Percentiles rank a stretch among this genome's conserved stretches.
Conservation (phyloP, 2,113 vertebrate genomes). For the Oncorhynchus keta region DNA sequence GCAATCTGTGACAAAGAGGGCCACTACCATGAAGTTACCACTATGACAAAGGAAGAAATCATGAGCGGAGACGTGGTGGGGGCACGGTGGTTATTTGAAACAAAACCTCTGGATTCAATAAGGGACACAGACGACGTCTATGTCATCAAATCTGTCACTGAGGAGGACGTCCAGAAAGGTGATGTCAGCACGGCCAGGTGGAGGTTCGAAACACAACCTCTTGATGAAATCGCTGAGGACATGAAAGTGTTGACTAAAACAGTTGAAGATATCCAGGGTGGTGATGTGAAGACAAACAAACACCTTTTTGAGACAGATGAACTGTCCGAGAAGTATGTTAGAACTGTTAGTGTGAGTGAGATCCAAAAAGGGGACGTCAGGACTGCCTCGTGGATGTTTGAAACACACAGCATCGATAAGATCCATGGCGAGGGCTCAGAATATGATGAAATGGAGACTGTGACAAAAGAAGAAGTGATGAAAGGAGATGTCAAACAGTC, state of each 20-base stretch:
- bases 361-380: constrained; percentile 87
- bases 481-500: constrained; percentile 89
- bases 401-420: constrained; percentile 84
- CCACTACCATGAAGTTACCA: constrained; percentile 89
- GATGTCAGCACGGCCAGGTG: constrained; percentile 85
- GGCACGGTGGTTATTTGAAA: constrained; percentile 91
- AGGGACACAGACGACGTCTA: constrained; percentile 84
- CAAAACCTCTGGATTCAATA: constrained; percentile 87
- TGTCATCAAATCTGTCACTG: constrained; percentile 88
- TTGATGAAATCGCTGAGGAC: constrained; percentile 84
- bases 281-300: constrained; percentile 81
- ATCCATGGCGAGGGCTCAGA: constrained; percentile 76
- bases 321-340: constrained; percentile 71
- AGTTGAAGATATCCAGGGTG: constrained; percentile 77
- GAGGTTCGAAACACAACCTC: constrained; percentile 88
- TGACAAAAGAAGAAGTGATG: constrained; percentile 83
- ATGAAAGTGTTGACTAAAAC: constrained; percentile 74
- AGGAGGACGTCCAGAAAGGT: constrained; percentile 87
- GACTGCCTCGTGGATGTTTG: constrained; percentile 90
- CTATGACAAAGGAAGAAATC: constrained; percentile 90
- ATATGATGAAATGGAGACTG: constrained; percentile 79
- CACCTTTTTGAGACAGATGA: constrained; percentile 82
- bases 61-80: constrained; percentile 87
- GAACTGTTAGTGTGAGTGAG: constrained; percentile 89
- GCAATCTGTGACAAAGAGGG: constrained; percentile 88